These are phyloP conservation scores for Physeter macrocephalus DNA, from an alignment of 2,113 vertebrate species.

Conservation along the genomic window DNA sequence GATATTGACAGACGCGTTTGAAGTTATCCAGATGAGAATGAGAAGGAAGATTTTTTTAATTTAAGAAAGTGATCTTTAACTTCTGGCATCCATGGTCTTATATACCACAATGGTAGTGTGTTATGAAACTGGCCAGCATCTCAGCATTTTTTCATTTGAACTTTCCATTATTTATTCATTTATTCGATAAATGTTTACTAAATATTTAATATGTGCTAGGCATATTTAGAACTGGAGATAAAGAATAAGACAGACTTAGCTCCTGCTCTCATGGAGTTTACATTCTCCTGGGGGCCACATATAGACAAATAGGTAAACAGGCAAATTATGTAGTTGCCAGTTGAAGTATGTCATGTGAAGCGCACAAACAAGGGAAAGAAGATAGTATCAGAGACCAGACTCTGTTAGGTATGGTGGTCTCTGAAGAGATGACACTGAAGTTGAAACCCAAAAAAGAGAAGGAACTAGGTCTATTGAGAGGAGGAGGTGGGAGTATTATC, in stretches of 20 bases:
- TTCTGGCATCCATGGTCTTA: not conserved
- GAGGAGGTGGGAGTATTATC: not conserved
- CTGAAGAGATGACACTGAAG: not conserved
- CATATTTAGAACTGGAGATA: not conserved
- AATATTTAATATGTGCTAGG: not conserved
- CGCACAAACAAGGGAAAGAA: not conserved
- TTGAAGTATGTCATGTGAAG: not conserved
- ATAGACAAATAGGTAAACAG: not conserved
- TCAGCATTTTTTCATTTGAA: not conserved
- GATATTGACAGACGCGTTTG: not conserved
- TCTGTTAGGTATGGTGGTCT: not conserved
- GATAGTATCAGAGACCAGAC: not conserved
- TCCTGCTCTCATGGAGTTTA: not conserved
- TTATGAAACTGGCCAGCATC: not conserved
- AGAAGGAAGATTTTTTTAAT: not conserved
- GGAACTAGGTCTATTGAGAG: not conserved
- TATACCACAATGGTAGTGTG: not conserved
- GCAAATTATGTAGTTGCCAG: not conserved
- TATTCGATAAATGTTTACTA: not conserved
- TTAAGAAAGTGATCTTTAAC: not conserved
- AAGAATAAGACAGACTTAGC: not conserved
- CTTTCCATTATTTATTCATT: not conserved
- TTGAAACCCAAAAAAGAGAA: not conserved
- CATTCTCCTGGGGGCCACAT: not conserved
- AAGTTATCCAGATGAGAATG: not conserved